Evolutionary conservation across 2,113 vertebrate species (phyloP), one percentile per base, ranked within the genome.

Genomic region (Phyllostomus discolor): DNA sequence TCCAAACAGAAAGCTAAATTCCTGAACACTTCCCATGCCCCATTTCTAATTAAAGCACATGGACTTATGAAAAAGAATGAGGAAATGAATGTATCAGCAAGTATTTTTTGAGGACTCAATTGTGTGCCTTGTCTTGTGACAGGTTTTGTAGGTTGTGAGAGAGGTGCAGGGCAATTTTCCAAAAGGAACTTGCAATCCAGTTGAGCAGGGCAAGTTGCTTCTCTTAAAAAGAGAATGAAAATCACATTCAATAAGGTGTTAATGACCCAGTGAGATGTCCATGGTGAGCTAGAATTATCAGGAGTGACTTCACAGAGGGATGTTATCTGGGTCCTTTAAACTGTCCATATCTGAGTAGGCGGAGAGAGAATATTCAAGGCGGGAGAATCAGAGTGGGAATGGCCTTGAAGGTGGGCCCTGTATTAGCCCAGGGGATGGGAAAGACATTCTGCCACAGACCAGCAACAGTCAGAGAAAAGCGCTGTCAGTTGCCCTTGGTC

Each of bases 1-100:
- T 96, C 86, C 41, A 75, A 92, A 62, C 12, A 48, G 82, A 93
- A 90, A 94, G 81, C 82, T 66, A n/a, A 85, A 67, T 28, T 17
- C 50, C 12, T 19, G 12, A 62, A 19, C 10, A 8, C 14, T 24
- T 52, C 26, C 17, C 1, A 2, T 76, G 31, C 35, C 28, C 52
- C 38, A 73, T 12, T 22, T 72, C 19, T 90, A 38, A 69, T 91
- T 86, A 79, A 91, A 72, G 28, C 24, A 24, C 2, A 5, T 0
- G 8, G 66, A 48, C 62, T 67, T 62, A 41, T n/a, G 11, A 73
- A 86, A 73, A 78, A 67, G 75, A 66, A 59, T 2, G 19, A 11
- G 48, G 14, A 33, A 46, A 26, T 43, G 33, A 78, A 62, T 43
- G 22, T 66, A 33, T 38, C 46, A 54, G 76, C 52, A 79, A 57